Conservation (phyloP, 2,888 invertebrate species). For the Eupeodes luniger region DNA sequence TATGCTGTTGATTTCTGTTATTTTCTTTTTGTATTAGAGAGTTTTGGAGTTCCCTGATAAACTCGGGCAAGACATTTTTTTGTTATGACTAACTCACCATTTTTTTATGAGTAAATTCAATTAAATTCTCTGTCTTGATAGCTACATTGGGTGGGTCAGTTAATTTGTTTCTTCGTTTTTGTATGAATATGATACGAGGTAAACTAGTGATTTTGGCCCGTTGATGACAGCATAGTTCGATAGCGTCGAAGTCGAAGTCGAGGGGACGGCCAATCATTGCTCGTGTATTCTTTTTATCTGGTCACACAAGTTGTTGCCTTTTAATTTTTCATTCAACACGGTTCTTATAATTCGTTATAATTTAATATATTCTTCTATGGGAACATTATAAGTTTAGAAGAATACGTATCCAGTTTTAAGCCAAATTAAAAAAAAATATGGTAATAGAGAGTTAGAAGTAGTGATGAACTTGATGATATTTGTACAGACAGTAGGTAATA, state of each 20-base stretch:
- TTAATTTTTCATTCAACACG: background rate
- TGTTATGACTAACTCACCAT: background rate
- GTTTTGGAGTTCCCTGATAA: background rate
- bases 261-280: background rate
- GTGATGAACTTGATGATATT: background rate
- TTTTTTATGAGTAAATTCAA: background rate
- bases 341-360: background rate
- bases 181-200: background rate
- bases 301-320: background rate
- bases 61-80: background rate
- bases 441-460: background rate
- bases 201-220: constrained; percentile 1
- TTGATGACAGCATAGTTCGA: constrained; percentile 13
- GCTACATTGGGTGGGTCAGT: constrained; percentile 18
- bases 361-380: background rate
- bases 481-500: no score
- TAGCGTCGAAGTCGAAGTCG: background rate
- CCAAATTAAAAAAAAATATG: background rate
- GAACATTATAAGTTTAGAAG: background rate
- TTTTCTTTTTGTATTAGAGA: background rate
- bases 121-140: background rate
- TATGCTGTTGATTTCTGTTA: background rate
- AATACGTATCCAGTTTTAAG: background rate
- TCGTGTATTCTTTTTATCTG: background rate
- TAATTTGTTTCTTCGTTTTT: background rate